Evolutionary conservation across 2,888 invertebrate species (phyloP), one percentile per base, ranked within the genome.

Genomic region (Cheilosia vulpina): DNA sequence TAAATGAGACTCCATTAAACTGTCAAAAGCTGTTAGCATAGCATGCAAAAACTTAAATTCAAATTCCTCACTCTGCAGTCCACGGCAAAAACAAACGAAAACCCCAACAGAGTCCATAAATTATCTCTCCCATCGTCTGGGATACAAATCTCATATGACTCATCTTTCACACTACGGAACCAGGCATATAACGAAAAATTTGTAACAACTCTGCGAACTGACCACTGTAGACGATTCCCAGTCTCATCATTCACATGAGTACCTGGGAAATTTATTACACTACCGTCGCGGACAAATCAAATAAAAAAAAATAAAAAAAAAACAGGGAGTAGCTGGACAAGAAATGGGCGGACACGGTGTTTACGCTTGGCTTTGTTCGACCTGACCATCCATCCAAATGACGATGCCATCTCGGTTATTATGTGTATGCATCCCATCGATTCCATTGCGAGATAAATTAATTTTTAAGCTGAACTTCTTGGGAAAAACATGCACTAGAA

Each of bases 241-340:
- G 79, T 65, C 68, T 43, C 57, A 84, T 80, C 79, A 79, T 63
- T 75, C 73, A 79, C 62, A 52, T 24, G 68, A 53, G 66, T 71
- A 78, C 78, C 60, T 78, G 66, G 62, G 65, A 78, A 68, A 73
- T 79, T 79, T 83, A 63, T 83, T 72, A 73, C 73, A 17, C 77
- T 58, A 57, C 69, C 68, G 55, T 72, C 63, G 24, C 43, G 66
- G 72, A 72, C 72, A 75, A 84, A 68, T 72, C 78, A 78, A 82
- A 82, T 72, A 75, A 53, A 45, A 13, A 57, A 27, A 31, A 43
- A 17, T 34, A 31, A 34, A 34, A 38, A 4, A 38, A 38, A 13
- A 69, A 5, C 34, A 73, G 34, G 27, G 47, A 55, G 71, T 38
- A n/a, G 21, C 47, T 34, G 4, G 15, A 38, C 50, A 21, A 43